These are phyloP conservation scores for Siniperca scherzeri DNA, from an alignment of 2,797 vertebrate species.

Conservation along the genomic window DNA sequence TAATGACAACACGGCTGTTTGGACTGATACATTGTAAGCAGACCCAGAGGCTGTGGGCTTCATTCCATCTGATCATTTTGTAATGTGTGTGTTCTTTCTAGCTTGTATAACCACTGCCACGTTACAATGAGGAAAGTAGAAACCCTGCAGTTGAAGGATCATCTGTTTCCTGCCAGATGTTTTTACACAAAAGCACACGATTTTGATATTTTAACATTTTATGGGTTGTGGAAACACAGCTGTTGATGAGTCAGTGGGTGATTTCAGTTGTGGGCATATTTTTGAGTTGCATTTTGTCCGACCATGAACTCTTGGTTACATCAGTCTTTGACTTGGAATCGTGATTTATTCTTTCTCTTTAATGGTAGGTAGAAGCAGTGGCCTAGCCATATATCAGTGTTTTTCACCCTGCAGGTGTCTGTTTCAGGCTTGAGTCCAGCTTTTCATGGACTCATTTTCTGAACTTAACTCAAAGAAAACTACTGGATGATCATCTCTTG, in stretches of 20 bases:
- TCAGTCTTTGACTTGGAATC: neutral
- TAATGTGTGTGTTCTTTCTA: conserved; percentile 53
- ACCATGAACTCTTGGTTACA: neutral
- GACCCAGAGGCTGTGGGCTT: conserved; percentile 40
- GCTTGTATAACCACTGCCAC: conserved; percentile 80
- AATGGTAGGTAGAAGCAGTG: neutral
- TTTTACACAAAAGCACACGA: conserved; percentile 32
- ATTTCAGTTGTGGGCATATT: neutral
- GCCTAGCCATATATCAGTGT: neutral
- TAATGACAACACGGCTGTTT: conserved; percentile 23
- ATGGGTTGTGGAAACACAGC: conserved; percentile 19
- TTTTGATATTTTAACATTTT: neutral
- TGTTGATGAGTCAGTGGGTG: conserved; percentile 1
- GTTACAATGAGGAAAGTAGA: conserved; percentile 66
- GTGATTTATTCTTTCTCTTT: conserved; percentile 6
- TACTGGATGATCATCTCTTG: neutral
- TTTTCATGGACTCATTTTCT: conserved; percentile 9
- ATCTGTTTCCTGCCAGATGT: conserved; percentile 58
- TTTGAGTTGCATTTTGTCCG: neutral
- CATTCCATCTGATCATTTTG: conserved; percentile 60
- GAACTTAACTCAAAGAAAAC: neutral
- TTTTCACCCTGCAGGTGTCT: conserved; percentile 14
- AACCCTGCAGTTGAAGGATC: conserved; percentile 34
- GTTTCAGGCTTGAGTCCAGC: conserved; percentile 6
- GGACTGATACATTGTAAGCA: conserved; percentile 29